phyloP scores from a whole-genome alignment of 2,797 vertebrate species.

The Zalophus californianus region DNA sequence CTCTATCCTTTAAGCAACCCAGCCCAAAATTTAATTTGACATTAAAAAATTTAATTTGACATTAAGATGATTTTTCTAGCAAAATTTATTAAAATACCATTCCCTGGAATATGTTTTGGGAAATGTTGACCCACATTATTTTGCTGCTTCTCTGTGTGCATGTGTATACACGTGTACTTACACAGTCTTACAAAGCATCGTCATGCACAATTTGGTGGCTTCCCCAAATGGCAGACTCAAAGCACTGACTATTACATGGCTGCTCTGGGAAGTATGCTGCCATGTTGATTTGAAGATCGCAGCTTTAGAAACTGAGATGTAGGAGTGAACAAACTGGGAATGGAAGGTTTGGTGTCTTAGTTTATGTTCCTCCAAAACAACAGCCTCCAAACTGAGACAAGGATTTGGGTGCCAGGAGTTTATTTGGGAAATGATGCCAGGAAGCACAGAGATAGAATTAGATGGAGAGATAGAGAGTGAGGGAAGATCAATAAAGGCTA shows the following conservation, averaged over 20 bases:
- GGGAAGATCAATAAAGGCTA: not conserved
- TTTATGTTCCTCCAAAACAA: not conserved
- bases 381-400: not conserved
- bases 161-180: not conserved
- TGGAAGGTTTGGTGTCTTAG: not conserved
- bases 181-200: not conserved
- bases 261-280: not conserved
- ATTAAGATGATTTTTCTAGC: not conserved
- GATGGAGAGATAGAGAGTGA: not conserved
- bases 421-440: not conserved
- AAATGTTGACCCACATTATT: not conserved
- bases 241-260: not conserved
- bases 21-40: not conserved
- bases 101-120: not conserved
- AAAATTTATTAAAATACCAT: not conserved
- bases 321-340: not conserved
- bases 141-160: not conserved
- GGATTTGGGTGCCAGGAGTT: not conserved
- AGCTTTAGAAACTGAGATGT: not conserved
- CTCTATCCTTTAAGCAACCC: not conserved
- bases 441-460: not conserved
- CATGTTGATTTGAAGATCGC: not conserved
- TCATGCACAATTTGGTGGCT: not conserved
- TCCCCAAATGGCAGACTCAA: not conserved
- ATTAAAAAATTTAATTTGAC: not conserved